Percentiles rank a stretch among this genome's conserved stretches.
These are phyloP conservation scores for Acleris cristana DNA, from an alignment of 2,888 invertebrate species.

Conservation along the genomic window DNA sequence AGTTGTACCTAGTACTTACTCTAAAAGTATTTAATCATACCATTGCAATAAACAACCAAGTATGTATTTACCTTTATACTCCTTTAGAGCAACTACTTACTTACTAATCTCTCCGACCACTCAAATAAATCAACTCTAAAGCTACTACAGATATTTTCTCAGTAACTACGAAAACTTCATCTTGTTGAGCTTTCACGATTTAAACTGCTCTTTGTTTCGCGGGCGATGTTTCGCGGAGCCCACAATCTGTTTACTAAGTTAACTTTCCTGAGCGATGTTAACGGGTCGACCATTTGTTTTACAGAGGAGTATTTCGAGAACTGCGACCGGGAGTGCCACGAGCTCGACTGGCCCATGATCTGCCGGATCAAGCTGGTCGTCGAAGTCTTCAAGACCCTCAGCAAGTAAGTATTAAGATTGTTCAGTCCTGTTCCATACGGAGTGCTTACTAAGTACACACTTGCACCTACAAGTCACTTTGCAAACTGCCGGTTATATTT, in stretches of 20 bases:
- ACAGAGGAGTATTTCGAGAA: conserved; percentile 88
- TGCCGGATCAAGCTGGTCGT: conserved; percentile 90
- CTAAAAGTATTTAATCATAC: too few species aligned
- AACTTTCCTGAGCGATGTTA: conserved; percentile 4
- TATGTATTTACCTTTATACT: too few species aligned
- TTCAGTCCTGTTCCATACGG: not conserved
- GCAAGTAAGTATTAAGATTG: conserved; percentile 81
- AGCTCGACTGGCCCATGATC: conserved; percentile 90
- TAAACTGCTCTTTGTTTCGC: not conserved
- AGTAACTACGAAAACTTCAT: conserved; percentile 1
- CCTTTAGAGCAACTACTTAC: too few species aligned
- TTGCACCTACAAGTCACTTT: not conserved
- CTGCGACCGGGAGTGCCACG: conserved; percentile 90
- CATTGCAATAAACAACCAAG: too few species aligned
- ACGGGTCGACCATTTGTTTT: conserved; percentile 52
- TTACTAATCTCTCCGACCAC: too few species aligned
- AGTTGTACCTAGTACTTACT: too few species aligned
- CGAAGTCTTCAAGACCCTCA: conserved; percentile 88
- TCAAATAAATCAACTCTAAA: not conserved
- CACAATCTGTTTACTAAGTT: conserved; percentile 17
- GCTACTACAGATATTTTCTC: not conserved
- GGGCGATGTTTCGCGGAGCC: not conserved
- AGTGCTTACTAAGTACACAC: not conserved
- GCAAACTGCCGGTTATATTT: not conserved
- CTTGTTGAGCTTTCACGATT: not conserved